Percentiles rank a stretch among this genome's conserved stretches.
phyloP scores from a whole-genome alignment of 2,797 vertebrate genomes.

The Crocodylus rhombifer region DNA sequence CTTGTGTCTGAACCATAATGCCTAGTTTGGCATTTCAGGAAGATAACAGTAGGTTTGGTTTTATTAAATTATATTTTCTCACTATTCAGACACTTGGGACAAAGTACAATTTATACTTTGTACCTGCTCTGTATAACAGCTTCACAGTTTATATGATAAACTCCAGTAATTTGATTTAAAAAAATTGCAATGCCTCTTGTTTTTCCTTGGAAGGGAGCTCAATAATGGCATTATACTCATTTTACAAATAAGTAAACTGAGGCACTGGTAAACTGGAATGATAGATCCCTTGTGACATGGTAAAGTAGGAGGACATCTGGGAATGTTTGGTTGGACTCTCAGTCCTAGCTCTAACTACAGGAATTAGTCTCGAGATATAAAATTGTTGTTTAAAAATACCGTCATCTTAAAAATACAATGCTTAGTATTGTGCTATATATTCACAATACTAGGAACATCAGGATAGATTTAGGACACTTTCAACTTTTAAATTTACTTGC shows the following conservation, averaged over 20 bases:
- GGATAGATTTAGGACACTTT: constrained; percentile 5
- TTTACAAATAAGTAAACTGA: not conserved
- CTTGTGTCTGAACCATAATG: not conserved
- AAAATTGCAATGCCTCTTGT: not conserved
- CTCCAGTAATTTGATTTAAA: not conserved
- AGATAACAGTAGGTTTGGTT: not conserved
- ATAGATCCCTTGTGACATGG: not conserved
- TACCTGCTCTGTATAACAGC: not conserved
- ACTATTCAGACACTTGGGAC: not conserved
- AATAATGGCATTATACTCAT: not conserved
- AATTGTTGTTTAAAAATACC: not conserved
- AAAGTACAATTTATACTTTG: not conserved
- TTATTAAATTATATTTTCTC: not conserved
- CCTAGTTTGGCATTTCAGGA: not conserved
- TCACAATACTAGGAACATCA: not conserved
- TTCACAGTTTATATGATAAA: not conserved
- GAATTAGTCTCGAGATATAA: not conserved
- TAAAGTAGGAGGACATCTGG: not conserved
- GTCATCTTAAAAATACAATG: not conserved
- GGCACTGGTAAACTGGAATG: not conserved
- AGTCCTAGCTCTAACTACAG: not conserved
- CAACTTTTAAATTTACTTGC: constrained; percentile 46
- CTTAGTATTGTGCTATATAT: not conserved
- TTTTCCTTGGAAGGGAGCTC: not conserved
- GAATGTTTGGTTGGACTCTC: not conserved